phyloP scores from a whole-genome alignment of 2,888 invertebrate genomes.

The Morpho helenor region DNA sequence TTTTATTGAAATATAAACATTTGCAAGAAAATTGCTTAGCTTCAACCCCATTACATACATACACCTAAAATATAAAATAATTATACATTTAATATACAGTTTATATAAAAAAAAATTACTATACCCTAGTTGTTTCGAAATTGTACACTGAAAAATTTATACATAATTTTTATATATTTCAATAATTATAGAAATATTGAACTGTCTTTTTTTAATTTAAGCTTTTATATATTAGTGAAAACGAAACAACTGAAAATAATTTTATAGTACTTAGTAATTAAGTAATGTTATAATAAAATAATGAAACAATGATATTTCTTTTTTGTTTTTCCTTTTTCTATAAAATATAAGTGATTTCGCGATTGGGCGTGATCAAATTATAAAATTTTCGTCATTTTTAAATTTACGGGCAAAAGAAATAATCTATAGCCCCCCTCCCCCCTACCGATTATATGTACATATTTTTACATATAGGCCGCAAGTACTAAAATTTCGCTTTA shows the following conservation, averaged over 20 bases:
- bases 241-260: too few relatives aligned
- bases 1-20: conserved; percentile 10
- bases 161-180: background rate
- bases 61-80: conserved; percentile 16
- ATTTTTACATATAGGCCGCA: conserved; percentile 22
- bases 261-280: too few relatives aligned
- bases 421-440: conserved; percentile 8
- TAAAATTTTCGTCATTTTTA: conserved; percentile 6
- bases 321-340: background rate
- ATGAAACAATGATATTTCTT: background rate
- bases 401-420: conserved; percentile 4
- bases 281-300: background rate
- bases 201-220: too few relatives aligned
- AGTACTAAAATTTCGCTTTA: conserved; percentile 10
- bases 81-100: conserved; percentile 21
- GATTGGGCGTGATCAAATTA: conserved; percentile 2
- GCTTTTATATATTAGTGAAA: too few relatives aligned
- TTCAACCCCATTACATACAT: conserved; percentile 13
- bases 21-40: conserved; percentile 19
- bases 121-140: background rate
- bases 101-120: conserved; percentile 4
- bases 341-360: background rate
- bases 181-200: too few relatives aligned
- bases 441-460: conserved; percentile 21
- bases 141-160: background rate